Evolutionary conservation across 1,140 invertebrate species (phyloP).

Genomic region (Portunus trituberculatus): DNA sequence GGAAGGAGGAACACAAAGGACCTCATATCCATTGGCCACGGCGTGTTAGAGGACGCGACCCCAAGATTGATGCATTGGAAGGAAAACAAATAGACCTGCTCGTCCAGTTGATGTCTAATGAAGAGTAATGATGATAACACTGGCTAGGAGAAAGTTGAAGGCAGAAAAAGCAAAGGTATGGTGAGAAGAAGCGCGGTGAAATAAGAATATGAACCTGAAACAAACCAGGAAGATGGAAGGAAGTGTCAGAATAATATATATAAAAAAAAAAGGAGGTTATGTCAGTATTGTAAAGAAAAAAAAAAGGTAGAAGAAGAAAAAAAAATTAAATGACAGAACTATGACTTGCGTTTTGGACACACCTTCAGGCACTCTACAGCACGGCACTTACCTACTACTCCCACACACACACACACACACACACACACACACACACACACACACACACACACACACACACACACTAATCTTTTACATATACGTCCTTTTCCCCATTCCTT

Average conservation of each 20-base stretch:
- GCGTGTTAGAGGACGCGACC: not conserved
- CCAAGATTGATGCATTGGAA: not conserved
- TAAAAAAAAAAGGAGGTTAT: too few species aligned
- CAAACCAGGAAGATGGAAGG: too few species aligned
- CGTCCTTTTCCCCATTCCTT: not conserved
- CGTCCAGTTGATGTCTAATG: not conserved
- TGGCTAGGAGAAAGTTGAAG: not conserved
- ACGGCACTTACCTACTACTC: not conserved
- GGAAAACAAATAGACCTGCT: not conserved
- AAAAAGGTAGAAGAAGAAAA: not conserved
- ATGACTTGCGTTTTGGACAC: not conserved
- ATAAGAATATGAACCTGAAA: too few species aligned
- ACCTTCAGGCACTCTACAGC: not conserved
- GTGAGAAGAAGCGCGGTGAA: too few species aligned
- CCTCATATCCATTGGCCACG: not conserved
- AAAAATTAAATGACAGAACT: not conserved
- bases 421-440: not conserved
- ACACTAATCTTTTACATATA: not conserved
- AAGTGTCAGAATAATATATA: too few species aligned
- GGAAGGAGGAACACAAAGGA: not conserved
- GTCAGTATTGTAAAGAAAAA: not conserved
- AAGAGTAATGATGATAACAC: not conserved
- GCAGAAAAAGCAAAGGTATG: not conserved
- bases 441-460: slow-evolving; percentile 20
- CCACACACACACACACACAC: not conserved